phyloP scores from a whole-genome alignment of 1,140 invertebrate species.

The Nautilus pompilius region DNA sequence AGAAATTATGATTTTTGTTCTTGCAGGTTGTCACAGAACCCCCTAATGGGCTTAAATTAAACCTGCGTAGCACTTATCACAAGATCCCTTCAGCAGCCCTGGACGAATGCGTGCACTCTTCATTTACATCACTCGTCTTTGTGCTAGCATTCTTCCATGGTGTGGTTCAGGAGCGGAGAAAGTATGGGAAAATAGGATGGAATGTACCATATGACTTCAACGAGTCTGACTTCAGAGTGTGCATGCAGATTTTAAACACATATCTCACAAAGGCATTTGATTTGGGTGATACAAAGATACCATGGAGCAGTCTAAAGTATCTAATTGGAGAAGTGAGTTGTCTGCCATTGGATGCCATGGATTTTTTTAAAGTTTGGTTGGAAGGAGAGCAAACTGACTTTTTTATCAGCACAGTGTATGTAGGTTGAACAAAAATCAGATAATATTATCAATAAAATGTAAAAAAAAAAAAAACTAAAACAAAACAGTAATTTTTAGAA shows the following conservation, averaged over 20 bases:
- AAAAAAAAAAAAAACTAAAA: no score
- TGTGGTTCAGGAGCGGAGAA: conserved; percentile 81
- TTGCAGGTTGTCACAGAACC: conserved; percentile 80
- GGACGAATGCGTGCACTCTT: conserved; percentile 69
- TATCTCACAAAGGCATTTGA: conserved; percentile 71
- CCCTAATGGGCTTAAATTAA: conserved; percentile 83
- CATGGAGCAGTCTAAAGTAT: conserved; percentile 87
- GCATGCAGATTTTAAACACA: conserved; percentile 75
- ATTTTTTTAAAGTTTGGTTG: no score
- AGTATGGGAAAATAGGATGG: conserved; percentile 91
- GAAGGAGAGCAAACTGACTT: no score
- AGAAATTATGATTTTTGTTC: no score
- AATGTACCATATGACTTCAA: conserved; percentile 91
- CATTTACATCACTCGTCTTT: conserved; percentile 76
- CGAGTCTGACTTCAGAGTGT: conserved; percentile 86
- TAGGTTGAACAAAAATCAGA: no score
- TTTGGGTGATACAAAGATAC: conserved; percentile 65
- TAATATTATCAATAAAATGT: no score
- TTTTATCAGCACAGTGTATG: no score
- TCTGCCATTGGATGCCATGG: no score
- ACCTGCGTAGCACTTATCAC: conserved; percentile 82
- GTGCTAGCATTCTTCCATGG: conserved; percentile 88
- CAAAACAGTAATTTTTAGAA: no score
- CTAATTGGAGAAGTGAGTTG: conserved; percentile 78
- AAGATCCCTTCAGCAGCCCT: conserved; percentile 72